phyloP scores from a whole-genome alignment of 2,797 vertebrate genomes.

The Pangasius djambal region DNA sequence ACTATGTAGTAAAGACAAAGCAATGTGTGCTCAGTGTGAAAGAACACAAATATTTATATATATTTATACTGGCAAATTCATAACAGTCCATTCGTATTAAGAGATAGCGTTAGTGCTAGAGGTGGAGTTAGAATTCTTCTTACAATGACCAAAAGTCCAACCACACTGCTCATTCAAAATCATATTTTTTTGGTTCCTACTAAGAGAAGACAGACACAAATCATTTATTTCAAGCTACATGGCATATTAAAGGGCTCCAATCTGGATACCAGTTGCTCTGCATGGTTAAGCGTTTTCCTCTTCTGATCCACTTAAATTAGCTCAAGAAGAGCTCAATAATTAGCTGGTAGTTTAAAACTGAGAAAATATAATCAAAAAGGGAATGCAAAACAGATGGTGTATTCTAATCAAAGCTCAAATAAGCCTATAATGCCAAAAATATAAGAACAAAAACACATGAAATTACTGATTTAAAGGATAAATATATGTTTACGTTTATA shows the following conservation, averaged over 20 bases:
- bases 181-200: background rate
- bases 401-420: constrained; percentile 5
- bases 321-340: constrained; percentile 10
- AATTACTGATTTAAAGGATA: background rate
- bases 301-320: background rate
- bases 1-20: background rate
- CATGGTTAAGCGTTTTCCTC: background rate
- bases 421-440: background rate
- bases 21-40: background rate
- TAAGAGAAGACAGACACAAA: background rate
- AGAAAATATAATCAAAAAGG: background rate
- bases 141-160: background rate
- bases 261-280: background rate
- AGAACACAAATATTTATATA: too few relatives aligned
- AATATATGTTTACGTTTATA: background rate
- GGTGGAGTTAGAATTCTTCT: background rate
- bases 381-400: background rate
- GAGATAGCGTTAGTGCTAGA: too few relatives aligned
- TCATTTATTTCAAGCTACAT: background rate
- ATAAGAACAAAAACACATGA: too few relatives aligned
- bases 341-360: background rate
- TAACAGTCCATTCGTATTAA: background rate
- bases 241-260: background rate
- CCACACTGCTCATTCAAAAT: background rate
- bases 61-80: background rate